phyloP scores from a whole-genome alignment of 2,113 vertebrate species.

The Proteles cristata region DNA sequence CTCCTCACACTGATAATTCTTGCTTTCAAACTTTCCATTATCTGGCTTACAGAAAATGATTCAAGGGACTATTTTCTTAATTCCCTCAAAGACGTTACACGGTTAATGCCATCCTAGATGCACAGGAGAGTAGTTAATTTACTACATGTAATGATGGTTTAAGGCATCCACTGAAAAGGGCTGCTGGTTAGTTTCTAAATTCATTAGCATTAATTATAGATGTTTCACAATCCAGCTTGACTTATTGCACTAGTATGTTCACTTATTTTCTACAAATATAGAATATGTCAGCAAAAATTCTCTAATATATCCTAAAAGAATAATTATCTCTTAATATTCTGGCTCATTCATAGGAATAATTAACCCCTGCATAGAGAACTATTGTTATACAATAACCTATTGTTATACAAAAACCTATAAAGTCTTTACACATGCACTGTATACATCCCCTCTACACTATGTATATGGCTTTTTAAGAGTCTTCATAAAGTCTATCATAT shows the following conservation, averaged over 20 bases:
- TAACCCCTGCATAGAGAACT: not conserved
- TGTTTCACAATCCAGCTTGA: not conserved
- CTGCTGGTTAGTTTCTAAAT: not conserved
- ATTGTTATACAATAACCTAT: not conserved
- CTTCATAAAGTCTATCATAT: not conserved
- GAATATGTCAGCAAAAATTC: not conserved
- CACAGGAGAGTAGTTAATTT: not conserved
- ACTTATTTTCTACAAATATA: constrained; percentile 2
- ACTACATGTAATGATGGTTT: not conserved
- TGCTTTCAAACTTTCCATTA: not conserved
- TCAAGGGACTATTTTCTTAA: not conserved
- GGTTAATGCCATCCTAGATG: not conserved
- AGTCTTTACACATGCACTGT: not conserved
- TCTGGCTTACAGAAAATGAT: not conserved
- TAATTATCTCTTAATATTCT: not conserved
- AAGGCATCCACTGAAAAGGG: not conserved
- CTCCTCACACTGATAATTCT: not conserved
- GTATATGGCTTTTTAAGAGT: not conserved
- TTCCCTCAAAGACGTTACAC: not conserved
- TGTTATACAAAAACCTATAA: not conserved
- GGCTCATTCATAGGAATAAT: not conserved
- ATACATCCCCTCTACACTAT: not conserved
- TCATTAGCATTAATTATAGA: not conserved
- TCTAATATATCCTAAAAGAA: not conserved
- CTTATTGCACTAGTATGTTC: not conserved